Evolutionary conservation across 2,888 invertebrate genomes (phyloP).

Genomic region (Spilarctia lutea): DNA sequence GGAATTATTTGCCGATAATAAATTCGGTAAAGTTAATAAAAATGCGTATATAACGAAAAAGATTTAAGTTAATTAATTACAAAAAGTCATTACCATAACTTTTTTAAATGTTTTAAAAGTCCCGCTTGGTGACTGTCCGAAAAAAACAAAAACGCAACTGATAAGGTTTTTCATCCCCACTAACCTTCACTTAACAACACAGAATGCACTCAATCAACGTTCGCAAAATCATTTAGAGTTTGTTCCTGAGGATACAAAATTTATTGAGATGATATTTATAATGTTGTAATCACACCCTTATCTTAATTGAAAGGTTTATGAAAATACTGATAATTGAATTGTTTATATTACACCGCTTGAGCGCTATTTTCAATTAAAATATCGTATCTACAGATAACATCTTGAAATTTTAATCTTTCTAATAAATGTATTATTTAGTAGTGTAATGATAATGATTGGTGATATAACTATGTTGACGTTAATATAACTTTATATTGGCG

Average conservation of each 20-base stretch:
- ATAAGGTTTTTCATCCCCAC: neutral
- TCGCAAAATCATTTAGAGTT: neutral
- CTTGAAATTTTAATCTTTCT: conserved; percentile 25
- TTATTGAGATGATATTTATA: neutral
- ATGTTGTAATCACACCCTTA: neutral
- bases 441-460: conserved; percentile 9
- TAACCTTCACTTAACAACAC: neutral
- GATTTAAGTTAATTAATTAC: too few relatives aligned
- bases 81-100: too few relatives aligned
- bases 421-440: conserved; percentile 35
- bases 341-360: too few relatives aligned
- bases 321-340: neutral
- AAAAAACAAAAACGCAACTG: too few relatives aligned
- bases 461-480: neutral
- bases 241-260: neutral
- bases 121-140: too few relatives aligned
- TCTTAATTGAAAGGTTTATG: neutral
- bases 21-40: too few relatives aligned
- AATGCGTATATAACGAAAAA: too few relatives aligned
- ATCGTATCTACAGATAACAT: neutral
- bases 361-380: conserved; percentile 1
- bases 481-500: neutral
- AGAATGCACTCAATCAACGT: neutral
- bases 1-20: too few relatives aligned
- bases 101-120: too few relatives aligned